Base-by-base conservation (phyloP, 2,888 invertebrate species). In the Pharmacophagus antenor region DNA sequence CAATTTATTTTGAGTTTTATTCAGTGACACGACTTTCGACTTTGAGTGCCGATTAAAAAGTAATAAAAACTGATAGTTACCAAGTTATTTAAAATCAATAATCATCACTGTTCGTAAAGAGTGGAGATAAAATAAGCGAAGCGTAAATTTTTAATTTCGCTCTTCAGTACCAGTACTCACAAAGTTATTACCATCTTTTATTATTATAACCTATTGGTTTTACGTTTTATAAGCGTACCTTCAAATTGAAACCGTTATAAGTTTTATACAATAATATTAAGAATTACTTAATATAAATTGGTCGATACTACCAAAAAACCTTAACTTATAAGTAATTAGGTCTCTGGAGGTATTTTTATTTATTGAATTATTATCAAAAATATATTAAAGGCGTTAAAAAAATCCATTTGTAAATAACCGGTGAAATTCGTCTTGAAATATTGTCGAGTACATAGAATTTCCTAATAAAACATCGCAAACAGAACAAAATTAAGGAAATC, bases 121-220 rank as follows among this genome's bases (percentile, higher is more conserved):
- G 15, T 37, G 21, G 49, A 27, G 42, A 37, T 56, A 50, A 69
- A 67, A 56, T 65, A 66, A 56, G 56, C 64, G 68, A 62, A 72
- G 72, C 78, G 72, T 73, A 70, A 68, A 72, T 72, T 79, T 79
- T 79, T 77, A 79, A 56, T 56, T 56, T 42, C 49, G 10, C 42
- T 42, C 42, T 42, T 8, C 15, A 41, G 18, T 42, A 25, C 23
- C 27, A 20, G 23, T 49, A n/a, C 4, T 18, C 23, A 48, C 41
- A 27, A 23, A 41, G 17, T 23, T 49, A 15, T 18, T 49, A 31
- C 31, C 27, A 10, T 41, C 37, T 5, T 31, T 2, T 23, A 12
- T 25, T 23, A 55, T 48, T 17, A 17, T 25, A 48, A 17, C n/a
- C 22, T 23, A 56, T 41, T 23, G 17, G 42, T 17, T 42, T n/a